Percentiles rank a stretch among this genome's conserved stretches.
Conservation (phyloP, 1,140 invertebrate species). For the Theocolax elegans region DNA sequence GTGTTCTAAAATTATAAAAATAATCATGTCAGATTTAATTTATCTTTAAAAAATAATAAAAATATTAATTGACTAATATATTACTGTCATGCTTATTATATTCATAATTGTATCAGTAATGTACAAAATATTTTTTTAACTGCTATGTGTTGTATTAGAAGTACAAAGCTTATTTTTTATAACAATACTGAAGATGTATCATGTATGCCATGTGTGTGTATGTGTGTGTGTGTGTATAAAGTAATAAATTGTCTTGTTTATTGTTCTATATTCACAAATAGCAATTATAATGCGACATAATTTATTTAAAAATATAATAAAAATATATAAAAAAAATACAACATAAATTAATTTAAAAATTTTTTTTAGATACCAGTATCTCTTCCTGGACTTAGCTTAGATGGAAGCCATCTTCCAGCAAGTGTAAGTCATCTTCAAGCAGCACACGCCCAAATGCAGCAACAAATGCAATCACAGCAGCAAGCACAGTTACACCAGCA, state of each 20-base stretch:
- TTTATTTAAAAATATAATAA: no score
- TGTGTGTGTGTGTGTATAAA: no score
- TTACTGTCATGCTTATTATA: no score
- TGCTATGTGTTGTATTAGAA: no score
- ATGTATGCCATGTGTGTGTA: no score
- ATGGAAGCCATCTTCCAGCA: conserved; percentile 61
- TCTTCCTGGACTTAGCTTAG: conserved; percentile 63
- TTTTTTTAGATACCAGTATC: conserved; percentile 62
- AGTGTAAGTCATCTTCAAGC: conserved; percentile 63
- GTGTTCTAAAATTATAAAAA: neutral
- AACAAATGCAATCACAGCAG: conserved; percentile 63
- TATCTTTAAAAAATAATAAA: no score
- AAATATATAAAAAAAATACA: neutral
- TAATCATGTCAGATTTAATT: no score
- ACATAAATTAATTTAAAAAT: neutral
- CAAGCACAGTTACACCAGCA: conserved; percentile 60
- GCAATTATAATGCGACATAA: neutral
- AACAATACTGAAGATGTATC: no score
- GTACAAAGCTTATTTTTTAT: no score
- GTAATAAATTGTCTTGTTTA: neutral
- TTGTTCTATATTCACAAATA: neutral
- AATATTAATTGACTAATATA: no score
- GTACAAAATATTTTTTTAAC: no score
- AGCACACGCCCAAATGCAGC: conserved; percentile 66
- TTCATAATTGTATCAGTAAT: no score